These are phyloP conservation scores for Drosophila littoralis DNA, from an alignment of 1,140 invertebrate genomes.

Conservation along the genomic window DNA sequence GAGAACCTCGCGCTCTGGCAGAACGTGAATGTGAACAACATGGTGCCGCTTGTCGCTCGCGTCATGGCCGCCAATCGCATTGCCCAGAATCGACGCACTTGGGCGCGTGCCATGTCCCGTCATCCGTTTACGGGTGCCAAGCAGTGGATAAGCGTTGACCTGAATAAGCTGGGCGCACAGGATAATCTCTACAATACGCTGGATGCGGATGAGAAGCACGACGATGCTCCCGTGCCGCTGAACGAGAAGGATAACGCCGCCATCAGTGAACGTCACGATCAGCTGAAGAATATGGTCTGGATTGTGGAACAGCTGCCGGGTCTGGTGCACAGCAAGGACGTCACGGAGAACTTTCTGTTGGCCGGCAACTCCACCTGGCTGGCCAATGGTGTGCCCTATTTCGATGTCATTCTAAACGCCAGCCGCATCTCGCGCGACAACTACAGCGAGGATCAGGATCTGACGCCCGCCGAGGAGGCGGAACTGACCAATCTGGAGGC, in stretches of 20 bases:
- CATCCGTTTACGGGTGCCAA: slow-evolving; percentile 94
- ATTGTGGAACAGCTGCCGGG: slow-evolving; percentile 94
- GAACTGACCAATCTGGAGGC: slow-evolving; percentile 71
- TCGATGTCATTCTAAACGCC: slow-evolving; percentile 85
- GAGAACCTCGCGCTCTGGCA: slow-evolving; percentile 86
- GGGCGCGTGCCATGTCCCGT: slow-evolving; percentile 87
- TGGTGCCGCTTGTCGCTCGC: slow-evolving; percentile 91
- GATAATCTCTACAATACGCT: slow-evolving; percentile 60
- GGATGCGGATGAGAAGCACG: slow-evolving; percentile 69
- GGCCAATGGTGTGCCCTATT: slow-evolving; percentile 92
- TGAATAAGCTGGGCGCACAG: slow-evolving; percentile 85
- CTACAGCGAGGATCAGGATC: slow-evolving; percentile 85
- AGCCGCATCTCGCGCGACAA: slow-evolving; percentile 84
- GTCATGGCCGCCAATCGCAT: slow-evolving; percentile 95
- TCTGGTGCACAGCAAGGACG: slow-evolving; percentile 87
- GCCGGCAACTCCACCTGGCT: slow-evolving; percentile 89
- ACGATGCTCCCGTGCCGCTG: slow-evolving; percentile 85
- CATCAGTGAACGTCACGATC: slow-evolving; percentile 79
- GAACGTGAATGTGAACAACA: slow-evolving; percentile 85
- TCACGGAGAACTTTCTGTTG: slow-evolving; percentile 87
- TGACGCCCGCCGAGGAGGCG: slow-evolving; percentile 84
- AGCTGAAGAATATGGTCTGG: slow-evolving; percentile 88
- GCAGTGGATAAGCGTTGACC: slow-evolving; percentile 95
- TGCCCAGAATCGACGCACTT: slow-evolving; percentile 88
- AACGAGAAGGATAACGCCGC: slow-evolving; percentile 76